These are phyloP conservation scores for Scomber japonicus DNA, from an alignment of 2,113 vertebrate genomes.

Conservation along the genomic window DNA sequence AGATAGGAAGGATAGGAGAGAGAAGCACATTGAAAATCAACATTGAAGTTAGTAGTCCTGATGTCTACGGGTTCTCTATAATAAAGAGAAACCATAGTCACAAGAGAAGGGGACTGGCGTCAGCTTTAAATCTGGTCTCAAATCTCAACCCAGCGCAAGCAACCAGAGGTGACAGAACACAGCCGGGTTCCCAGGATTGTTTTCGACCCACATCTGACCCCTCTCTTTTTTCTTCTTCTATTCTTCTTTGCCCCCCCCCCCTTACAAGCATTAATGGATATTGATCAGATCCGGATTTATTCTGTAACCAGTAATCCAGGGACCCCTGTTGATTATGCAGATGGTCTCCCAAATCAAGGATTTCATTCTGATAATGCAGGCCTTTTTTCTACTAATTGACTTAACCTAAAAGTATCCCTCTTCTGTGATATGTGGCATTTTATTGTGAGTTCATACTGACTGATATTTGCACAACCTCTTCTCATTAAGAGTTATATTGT, in stretches of 20 bases:
- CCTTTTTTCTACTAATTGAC: neutral
- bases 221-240: neutral
- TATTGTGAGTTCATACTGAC: neutral
- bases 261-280: conserved; percentile 57
- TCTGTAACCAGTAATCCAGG: conserved; percentile 59
- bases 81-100: neutral
- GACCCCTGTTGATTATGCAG: conserved; percentile 69
- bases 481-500: too few species aligned
- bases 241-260: neutral
- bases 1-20: too few species aligned
- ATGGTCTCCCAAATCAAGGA: conserved; percentile 62
- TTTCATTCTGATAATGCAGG: conserved; percentile 45
- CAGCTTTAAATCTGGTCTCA: conserved; percentile 51
- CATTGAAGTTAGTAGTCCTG: too few species aligned
- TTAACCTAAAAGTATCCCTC: neutral
- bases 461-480: neutral
- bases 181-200: conserved; percentile 51
- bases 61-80: neutral
- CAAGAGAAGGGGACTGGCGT: conserved; percentile 20
- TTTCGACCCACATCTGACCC: conserved; percentile 48
- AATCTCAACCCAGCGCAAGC: conserved; percentile 43
- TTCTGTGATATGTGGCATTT: neutral
- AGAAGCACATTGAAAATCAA: too few species aligned
- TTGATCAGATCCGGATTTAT: conserved; percentile 71
- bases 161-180: conserved; percentile 59